phyloP scores from a whole-genome alignment of 2,113 vertebrate species.

The Melospiza georgiana region DNA sequence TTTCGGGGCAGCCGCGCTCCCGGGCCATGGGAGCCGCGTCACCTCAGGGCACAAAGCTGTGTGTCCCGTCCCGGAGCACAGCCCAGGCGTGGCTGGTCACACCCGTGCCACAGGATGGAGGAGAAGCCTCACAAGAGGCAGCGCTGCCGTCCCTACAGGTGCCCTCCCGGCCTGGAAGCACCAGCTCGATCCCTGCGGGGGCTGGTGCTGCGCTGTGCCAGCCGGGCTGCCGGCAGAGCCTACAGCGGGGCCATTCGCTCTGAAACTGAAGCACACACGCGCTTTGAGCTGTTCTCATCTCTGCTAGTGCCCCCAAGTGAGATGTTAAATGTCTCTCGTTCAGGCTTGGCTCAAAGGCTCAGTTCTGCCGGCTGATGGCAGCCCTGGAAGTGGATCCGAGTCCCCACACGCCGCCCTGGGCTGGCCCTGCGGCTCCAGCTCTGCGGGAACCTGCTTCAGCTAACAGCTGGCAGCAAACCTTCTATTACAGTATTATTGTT shows the following conservation, averaged over 20 bases:
- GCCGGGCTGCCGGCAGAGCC: not conserved
- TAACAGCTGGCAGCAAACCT: not conserved
- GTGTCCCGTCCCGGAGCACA: not conserved
- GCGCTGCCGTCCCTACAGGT: not conserved
- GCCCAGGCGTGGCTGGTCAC: not conserved
- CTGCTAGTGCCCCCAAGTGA: not conserved
- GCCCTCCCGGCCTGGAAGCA: not conserved
- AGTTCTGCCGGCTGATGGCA: not conserved
- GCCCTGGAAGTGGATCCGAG: not conserved
- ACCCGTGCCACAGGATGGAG: not conserved
- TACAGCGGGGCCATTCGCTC: rapidly evolving
- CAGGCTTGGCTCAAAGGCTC: not conserved
- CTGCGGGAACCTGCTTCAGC: not conserved
- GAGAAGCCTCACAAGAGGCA: not conserved
- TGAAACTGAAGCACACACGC: rapidly evolving
- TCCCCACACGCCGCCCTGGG: rapidly evolving
- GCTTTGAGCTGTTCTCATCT: not conserved
- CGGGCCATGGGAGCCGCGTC: rapidly evolving
- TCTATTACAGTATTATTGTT: not conserved
- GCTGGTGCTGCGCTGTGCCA: not conserved
- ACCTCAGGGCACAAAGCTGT: rapidly evolving
- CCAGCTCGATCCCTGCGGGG: not conserved
- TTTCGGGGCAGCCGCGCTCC: not conserved
- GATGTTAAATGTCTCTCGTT: not conserved
- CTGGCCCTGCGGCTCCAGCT: not conserved